phyloP scores from a whole-genome alignment of 1,140 invertebrate species.

The Copidosoma floridanum region DNA sequence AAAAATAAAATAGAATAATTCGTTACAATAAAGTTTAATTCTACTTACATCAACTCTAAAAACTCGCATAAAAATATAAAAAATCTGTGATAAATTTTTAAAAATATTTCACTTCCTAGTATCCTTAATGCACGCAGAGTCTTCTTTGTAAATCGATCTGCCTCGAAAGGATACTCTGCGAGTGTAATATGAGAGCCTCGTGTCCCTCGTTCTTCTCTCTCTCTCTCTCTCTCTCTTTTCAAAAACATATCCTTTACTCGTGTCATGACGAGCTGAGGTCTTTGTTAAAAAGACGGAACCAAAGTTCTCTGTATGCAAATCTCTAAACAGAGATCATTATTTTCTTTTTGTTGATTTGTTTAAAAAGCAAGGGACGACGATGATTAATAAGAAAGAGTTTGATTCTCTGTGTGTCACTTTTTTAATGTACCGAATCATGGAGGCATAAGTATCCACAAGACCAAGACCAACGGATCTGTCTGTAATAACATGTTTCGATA shows the following conservation, averaged over 20 bases:
- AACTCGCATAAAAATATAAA: conserved; percentile 32
- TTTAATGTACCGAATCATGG: conserved; percentile 46
- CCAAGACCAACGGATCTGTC: conserved; percentile 39
- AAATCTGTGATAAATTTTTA: conserved; percentile 30
- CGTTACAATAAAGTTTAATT: conserved; percentile 31
- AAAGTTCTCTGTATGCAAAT: conserved; percentile 32
- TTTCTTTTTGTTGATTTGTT: too few relatives aligned
- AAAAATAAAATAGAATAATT: conserved; percentile 32
- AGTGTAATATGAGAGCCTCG: conserved; percentile 26
- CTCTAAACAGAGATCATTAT: conserved; percentile 51
- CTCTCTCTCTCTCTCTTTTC: too few relatives aligned
- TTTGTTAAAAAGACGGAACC: conserved; percentile 17
- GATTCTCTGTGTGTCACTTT: conserved; percentile 41
- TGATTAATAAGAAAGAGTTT: conserved; percentile 50
- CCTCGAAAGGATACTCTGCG: conserved; percentile 29
- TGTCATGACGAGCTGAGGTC: too few relatives aligned
- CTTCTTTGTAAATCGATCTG: conserved; percentile 26
- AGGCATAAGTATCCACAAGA: conserved; percentile 47
- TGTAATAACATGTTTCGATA: conserved; percentile 43
- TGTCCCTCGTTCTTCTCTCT: too few relatives aligned
- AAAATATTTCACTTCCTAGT: conserved; percentile 30
- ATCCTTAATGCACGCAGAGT: conserved; percentile 29
- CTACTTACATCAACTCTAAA: conserved; percentile 31
- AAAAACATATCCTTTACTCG: too few relatives aligned
- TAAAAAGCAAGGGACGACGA: conserved; percentile 49